A percentile compares a stretch with the other conserved stretches of the same genome.
Evolutionary conservation across 1,140 invertebrate species (phyloP).

Genomic region (Drosophila burlai): DNA sequence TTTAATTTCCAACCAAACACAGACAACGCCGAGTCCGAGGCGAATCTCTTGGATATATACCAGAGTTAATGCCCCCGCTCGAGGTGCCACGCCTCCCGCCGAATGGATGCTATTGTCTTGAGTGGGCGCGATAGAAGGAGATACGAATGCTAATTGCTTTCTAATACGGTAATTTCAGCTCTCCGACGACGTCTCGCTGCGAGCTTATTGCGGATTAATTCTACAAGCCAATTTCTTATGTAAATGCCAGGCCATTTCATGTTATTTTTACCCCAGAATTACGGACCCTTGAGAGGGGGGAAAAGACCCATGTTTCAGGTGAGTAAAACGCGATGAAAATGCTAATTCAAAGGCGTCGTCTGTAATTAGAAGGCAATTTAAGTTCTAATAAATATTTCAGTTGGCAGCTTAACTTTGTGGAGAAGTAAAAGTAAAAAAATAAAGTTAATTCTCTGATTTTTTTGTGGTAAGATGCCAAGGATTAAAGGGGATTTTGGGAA

Average conservation of each 20-base stretch:
- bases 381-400: constrained; percentile 75
- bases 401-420: constrained; percentile 49
- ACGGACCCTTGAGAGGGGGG: not conserved
- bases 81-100: constrained; percentile 22
- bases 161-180: constrained; percentile 83
- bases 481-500: not conserved
- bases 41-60: constrained; percentile 19
- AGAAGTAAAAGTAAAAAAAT: constrained; percentile 11
- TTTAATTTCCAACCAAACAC: constrained; percentile 72
- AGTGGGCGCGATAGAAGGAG: constrained; percentile 57
- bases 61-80: constrained; percentile 24
- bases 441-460: not conserved
- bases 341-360: constrained; percentile 65
- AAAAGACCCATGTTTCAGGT: constrained; percentile 10
- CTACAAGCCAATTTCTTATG: constrained; percentile 85
- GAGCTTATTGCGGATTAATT: constrained; percentile 85
- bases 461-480: not conserved
- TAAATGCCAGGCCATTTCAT: constrained; percentile 74
- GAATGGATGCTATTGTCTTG: constrained; percentile 25
- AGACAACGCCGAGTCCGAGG: constrained; percentile 7
- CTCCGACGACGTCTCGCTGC: constrained; percentile 53
- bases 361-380: constrained; percentile 81
- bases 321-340: constrained; percentile 63
- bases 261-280: constrained; percentile 58
- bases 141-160: constrained; percentile 85